phyloP scores from a whole-genome alignment of 2,113 vertebrate genomes.

The Aphyosemion australe region DNA sequence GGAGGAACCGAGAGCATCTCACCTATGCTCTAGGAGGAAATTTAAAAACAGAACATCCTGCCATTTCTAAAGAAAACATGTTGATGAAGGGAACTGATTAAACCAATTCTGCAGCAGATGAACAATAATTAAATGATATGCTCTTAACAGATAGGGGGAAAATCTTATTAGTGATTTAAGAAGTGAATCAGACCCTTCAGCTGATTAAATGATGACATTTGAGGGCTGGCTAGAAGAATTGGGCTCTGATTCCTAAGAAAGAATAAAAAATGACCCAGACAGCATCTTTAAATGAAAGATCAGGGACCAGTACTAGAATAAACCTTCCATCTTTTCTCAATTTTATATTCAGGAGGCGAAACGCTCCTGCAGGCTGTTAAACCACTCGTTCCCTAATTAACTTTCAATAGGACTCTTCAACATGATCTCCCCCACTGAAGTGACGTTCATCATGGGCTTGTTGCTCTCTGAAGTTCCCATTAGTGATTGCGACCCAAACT shows the following conservation, averaged over 20 bases:
- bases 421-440: background rate
- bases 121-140: too few relatives aligned
- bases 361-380: background rate
- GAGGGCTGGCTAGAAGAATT: too few relatives aligned
- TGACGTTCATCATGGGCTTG: slow-evolving; percentile 13
- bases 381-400: background rate
- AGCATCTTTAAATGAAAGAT: background rate
- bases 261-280: background rate
- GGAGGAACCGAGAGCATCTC: too few relatives aligned
- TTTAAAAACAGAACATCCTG: too few relatives aligned
- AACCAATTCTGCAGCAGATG: too few relatives aligned
- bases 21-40: too few relatives aligned
- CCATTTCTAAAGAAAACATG: too few relatives aligned
- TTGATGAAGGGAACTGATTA: too few relatives aligned
- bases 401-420: background rate
- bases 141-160: too few relatives aligned
- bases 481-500: slow-evolving; percentile 33
- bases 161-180: too few relatives aligned
- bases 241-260: background rate
- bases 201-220: too few relatives aligned
- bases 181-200: too few relatives aligned
- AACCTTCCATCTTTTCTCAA: background rate
- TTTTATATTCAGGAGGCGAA: background rate
- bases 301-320: background rate
- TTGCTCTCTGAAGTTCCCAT: slow-evolving; percentile 21